phyloP scores from a whole-genome alignment of 2,888 invertebrate species.

The Gortyna flavago region DNA sequence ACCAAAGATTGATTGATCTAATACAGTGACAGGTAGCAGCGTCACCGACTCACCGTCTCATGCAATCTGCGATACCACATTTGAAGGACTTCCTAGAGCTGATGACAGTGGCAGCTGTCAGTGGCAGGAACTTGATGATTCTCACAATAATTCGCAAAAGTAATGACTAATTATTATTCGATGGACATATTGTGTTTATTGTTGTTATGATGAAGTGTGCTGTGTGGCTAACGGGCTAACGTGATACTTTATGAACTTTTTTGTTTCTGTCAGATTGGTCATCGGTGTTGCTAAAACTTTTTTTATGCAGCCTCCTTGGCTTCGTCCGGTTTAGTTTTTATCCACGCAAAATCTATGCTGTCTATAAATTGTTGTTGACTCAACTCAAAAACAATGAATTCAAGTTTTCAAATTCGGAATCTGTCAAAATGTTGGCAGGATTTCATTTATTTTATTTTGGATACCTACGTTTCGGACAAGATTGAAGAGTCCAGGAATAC shows the following conservation, averaged over 20 bases:
- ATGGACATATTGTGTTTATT: slow-evolving; percentile 10
- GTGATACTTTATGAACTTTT: background rate
- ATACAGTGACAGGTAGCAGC: no score
- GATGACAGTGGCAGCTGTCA: background rate
- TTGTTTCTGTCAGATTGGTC: background rate
- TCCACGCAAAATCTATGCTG: background rate
- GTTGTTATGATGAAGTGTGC: slow-evolving; percentile 1
- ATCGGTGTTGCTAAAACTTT: background rate
- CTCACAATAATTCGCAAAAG: background rate
- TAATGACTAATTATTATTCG: slow-evolving; percentile 20
- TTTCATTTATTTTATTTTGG: slow-evolving; percentile 5
- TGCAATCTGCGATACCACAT: background rate
- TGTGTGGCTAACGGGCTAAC: no score
- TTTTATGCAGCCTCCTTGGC: slow-evolving; percentile 13
- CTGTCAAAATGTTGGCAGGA: slow-evolving; percentile 17
- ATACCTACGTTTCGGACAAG: background rate
- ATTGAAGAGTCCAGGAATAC: background rate
- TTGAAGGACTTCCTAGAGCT: background rate
- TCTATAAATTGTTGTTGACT: no score
- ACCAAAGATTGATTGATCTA: no score
- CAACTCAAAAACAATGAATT: background rate
- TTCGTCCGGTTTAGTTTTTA: background rate
- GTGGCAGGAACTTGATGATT: background rate
- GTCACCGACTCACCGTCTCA: no score
- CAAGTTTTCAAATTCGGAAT: slow-evolving; percentile 2